Base-by-base conservation (phyloP, 2,888 invertebrate genomes). In the Xanthia icteritia region DNA sequence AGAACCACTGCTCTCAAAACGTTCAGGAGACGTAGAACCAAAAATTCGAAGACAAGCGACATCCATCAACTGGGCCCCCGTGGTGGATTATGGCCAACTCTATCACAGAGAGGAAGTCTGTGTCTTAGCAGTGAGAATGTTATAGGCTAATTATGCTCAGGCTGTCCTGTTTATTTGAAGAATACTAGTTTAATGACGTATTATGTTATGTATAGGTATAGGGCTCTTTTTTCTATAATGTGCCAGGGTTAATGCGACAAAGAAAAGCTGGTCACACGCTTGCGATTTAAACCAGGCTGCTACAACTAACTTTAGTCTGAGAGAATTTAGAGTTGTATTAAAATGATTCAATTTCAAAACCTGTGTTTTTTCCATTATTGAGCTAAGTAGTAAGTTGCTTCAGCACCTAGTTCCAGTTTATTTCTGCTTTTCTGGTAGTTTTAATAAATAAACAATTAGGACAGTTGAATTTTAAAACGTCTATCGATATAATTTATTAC, bases 231-330 rank as follows among this genome's bases (percentile, higher is more conserved):
- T 75, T 72, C n/a, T 77, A 39, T 77, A 63, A 56, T 56, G 58
- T 65, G 76, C 48, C 76, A 77, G 56, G 64, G 77, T 77, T 76
- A 58, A 27, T 39, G 45, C 48, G 27, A 58, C 39, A 39, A 39
- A 17, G 11, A 23, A 20, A 77, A 36, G 76, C 63, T 27, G 36
- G 54, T 36, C 56, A 56, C 64, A 48, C 36, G 20, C 48, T 76
- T 27, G 45, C 77, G 56, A 76, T 71, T 63, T 63, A 39, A 36
- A 39, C 36, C 39, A 39, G 39, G 6, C 39, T 39, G 39, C 23
- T 54, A 54, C 11, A n/a, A 51, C 45, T n/a, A n/a, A 51, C 45
- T 45, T 45, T 15, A 45, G 45, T 15, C 45, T 15, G 45, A 45
- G 45, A 45, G 45, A 45, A 4, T 13, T 51, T 20, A 51, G 45